These are phyloP conservation scores for Capromys pilorides DNA, from an alignment of 2,797 vertebrate species.

Conservation along the genomic window DNA sequence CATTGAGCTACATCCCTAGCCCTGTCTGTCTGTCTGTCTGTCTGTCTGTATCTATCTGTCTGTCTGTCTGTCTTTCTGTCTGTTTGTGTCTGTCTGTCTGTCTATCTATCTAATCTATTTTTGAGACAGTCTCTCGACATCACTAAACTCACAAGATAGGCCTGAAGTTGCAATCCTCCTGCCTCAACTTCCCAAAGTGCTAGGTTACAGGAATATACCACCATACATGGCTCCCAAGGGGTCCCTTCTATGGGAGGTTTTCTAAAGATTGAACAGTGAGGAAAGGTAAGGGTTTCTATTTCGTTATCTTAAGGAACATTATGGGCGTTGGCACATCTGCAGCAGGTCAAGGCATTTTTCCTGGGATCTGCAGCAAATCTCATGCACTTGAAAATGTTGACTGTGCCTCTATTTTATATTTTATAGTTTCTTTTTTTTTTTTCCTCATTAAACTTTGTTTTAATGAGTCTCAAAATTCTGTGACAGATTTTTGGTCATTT, in stretches of 20 bases:
- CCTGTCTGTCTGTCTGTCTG: background rate
- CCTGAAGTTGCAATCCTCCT: background rate
- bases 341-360: background rate
- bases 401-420: background rate
- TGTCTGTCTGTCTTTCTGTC: background rate
- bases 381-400: slow-evolving; percentile 13
- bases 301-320: slow-evolving; percentile 4
- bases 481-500: no score
- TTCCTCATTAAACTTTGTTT: no score
- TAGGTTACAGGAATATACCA: background rate
- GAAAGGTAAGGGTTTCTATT: background rate
- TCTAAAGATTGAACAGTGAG: slow-evolving; percentile 17
- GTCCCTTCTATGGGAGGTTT: background rate
- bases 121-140: background rate
- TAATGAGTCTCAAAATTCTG: no score
- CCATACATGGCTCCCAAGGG: background rate
- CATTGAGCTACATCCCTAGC: background rate
- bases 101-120: background rate
- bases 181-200: background rate
- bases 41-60: background rate
- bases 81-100: background rate
- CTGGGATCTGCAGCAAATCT: background rate
- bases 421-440: background rate
- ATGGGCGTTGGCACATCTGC: background rate
- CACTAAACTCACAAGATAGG: background rate